These are phyloP conservation scores for Scatophagus argus DNA, from an alignment of 2,113 vertebrate species.

Conservation along the genomic window DNA sequence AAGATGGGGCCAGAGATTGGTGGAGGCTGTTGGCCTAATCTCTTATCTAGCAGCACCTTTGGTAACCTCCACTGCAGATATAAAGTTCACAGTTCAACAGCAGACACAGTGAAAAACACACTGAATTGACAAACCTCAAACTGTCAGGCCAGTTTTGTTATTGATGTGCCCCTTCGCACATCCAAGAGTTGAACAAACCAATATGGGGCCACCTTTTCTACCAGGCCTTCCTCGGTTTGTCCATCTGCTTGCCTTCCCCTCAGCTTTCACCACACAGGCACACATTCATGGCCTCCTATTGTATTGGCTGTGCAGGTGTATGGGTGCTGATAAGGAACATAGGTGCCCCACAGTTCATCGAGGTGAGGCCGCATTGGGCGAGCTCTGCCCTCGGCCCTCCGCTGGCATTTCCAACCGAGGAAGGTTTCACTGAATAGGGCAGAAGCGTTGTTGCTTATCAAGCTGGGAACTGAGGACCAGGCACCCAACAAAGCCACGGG, in stretches of 20 bases:
- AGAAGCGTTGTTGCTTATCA: conserved; percentile 71
- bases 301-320: conserved; percentile 78
- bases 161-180: background rate
- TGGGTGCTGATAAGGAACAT: conserved; percentile 77
- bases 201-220: background rate
- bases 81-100: conserved; percentile 51
- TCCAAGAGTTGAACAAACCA: background rate
- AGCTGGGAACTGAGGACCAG: conserved; percentile 43
- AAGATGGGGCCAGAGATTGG: conserved; percentile 59
- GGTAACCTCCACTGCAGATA: conserved; percentile 28
- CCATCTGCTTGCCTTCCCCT: conserved; percentile 3
- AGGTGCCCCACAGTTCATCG: conserved; percentile 68
- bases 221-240: background rate
- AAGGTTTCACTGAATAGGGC: conserved; percentile 26
- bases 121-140: conserved; percentile 38
- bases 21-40: conserved; percentile 49
- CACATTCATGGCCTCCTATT: conserved; percentile 54
- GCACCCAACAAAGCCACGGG: conserved; percentile 49
- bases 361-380: conserved; percentile 64
- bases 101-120: conserved; percentile 23
- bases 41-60: conserved; percentile 59
- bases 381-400: conserved; percentile 63
- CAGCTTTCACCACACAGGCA: conserved; percentile 24
- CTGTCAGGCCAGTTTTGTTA: background rate
- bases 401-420: conserved; percentile 79